Percentiles rank a stretch among this genome's conserved stretches.
Conservation (phyloP, 2,113 vertebrate genomes). For the Fulica atra region DNA sequence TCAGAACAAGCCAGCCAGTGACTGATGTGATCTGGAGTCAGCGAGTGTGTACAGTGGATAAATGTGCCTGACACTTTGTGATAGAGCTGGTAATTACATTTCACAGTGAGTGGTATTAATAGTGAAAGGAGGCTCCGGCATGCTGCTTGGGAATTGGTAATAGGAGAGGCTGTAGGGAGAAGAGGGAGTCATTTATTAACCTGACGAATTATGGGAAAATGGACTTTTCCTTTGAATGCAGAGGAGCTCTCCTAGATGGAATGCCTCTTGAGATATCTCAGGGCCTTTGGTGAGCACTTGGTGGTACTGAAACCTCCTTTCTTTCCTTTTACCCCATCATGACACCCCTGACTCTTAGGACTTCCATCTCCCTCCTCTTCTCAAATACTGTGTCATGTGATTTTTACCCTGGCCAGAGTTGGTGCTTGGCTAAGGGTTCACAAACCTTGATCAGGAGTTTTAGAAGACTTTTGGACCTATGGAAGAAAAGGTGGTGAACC, state of each 20-base stretch:
- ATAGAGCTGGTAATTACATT: conserved; percentile 79
- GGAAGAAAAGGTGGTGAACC: background rate
- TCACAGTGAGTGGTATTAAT: conserved; percentile 78
- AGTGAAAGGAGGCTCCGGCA: conserved; percentile 59
- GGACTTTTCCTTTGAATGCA: conserved; percentile 48
- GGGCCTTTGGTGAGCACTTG: background rate
- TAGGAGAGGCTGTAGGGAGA: conserved; percentile 38
- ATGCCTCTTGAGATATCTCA: background rate
- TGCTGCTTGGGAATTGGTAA: conserved; percentile 45
- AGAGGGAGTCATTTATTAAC: conserved; percentile 71
- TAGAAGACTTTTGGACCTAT: background rate
- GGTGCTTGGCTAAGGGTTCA: background rate
- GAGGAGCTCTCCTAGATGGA: background rate
- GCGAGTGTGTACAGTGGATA: conserved; percentile 71
- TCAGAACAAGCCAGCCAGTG: conserved; percentile 53
- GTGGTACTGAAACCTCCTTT: background rate
- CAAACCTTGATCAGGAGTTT: background rate
- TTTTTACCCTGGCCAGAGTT: rapidly evolving
- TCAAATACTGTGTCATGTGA: background rate
- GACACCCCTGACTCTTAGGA: background rate
- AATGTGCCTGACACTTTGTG: conserved; percentile 72
- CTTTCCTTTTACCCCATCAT: background rate
- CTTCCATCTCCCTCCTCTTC: background rate
- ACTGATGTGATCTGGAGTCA: conserved; percentile 62
- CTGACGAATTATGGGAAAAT: conserved; percentile 59